These are phyloP conservation scores for Balaenoptera acutorostrata DNA, from an alignment of 2,113 vertebrate species.

Conservation along the genomic window DNA sequence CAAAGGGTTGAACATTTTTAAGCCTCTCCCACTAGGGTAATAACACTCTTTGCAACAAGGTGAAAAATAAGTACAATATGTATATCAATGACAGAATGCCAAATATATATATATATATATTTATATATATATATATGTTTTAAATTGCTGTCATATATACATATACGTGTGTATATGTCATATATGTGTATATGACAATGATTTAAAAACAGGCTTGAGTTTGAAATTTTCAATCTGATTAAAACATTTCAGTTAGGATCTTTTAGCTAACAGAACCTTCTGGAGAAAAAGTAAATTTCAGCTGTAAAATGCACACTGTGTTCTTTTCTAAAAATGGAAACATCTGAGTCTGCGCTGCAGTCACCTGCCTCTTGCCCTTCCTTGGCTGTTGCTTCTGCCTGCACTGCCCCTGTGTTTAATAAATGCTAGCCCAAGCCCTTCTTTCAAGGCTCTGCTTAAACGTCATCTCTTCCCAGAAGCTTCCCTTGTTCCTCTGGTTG, in stretches of 20 bases:
- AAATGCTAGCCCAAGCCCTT: not conserved
- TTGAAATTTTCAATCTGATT: conserved; percentile 3
- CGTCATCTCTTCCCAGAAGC: not conserved
- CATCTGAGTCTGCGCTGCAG: not conserved
- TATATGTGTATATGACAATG: not conserved
- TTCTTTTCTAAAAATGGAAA: not conserved
- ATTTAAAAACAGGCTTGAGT: not conserved
- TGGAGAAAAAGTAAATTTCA: not conserved
- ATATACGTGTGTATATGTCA: no score
- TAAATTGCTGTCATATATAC: not conserved
- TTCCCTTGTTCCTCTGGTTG: not conserved
- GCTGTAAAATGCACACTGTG: not conserved
- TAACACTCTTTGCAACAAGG: not conserved
- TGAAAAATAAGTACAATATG: not conserved
- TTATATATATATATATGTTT: not conserved
- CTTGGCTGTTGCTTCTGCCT: not conserved
- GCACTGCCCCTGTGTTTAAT: not conserved
- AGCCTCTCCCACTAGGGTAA: not conserved
- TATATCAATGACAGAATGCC: not conserved
- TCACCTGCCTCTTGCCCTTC: not conserved
- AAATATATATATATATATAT: not conserved
- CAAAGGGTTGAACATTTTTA: not conserved
- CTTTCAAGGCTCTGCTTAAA: not conserved
- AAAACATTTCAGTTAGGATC: not conserved
- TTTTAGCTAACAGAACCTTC: not conserved